Base-by-base conservation (phyloP, 2,888 invertebrate species). In the Willowsia nigromaculata region DNA sequence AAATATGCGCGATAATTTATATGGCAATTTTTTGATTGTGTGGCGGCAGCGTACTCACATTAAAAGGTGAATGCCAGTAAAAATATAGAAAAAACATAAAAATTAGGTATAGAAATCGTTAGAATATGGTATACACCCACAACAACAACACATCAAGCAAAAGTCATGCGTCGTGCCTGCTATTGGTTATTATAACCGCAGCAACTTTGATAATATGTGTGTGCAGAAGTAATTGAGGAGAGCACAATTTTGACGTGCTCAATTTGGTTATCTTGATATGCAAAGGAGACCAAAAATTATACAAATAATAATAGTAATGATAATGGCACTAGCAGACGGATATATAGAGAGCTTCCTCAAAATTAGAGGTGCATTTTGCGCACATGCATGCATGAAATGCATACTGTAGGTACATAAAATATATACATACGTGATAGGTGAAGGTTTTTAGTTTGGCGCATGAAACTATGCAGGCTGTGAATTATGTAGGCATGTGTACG, bases 91-190 rank as follows among this genome's bases (percentile, higher is more conserved):
- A 47, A 47, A 80, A 80, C 27, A 76, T 27, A 43, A 33, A 78
- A 53, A 71, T 47, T 74, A 74, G 74, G 74, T 74, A 74, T 27
- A 74, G 15, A 27, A 74, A 15, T 47, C 27, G 62, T 30, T 22
- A 27, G 33, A 82, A 65, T 50, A 82, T 81, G 82, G 65, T 74
- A 74, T 88, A 88, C 87, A 88, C 87, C 87, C 87, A 88, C 87
- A 88, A 88, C 82, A 74, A 18, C 62, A 37, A 50, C 27, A 71
- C 47, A 25, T 40, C 37, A 43, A 43, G 47, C 74, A 74, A 43
- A 43, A 68, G 37, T 74, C 43, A 47, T 18, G 74, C 18, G 5
- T 47, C 18, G 22, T 5, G 33, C 18, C 13, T 53, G 81, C 43
- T 22, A 27, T 59, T 40, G 62, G 59, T 85, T 50, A 27, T 84